Conservation (phyloP, 2,113 vertebrate species). For the Eolophus roseicapilla region DNA sequence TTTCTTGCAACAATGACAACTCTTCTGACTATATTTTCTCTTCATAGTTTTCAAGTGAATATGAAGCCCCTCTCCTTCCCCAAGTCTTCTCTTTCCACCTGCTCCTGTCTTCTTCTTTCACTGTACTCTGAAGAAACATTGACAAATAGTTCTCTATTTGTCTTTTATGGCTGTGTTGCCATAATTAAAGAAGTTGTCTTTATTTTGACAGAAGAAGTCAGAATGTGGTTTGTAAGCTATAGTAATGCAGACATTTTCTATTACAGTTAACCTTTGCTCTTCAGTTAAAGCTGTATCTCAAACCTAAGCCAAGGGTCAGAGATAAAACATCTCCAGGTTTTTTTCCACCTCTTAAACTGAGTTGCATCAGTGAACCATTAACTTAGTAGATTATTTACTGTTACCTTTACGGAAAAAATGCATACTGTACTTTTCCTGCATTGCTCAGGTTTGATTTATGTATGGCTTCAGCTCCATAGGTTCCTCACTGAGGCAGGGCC, state of each 20-base stretch:
- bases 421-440: slow-evolving; percentile 28
- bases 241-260: slow-evolving; percentile 8
- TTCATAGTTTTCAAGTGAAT: background rate
- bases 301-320: slow-evolving; percentile 57
- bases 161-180: background rate
- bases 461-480: background rate
- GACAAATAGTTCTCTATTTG: background rate
- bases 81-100: background rate
- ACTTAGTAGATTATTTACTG: slow-evolving; percentile 58
- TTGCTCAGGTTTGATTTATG: background rate
- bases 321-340: slow-evolving; percentile 42
- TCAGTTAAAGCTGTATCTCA: slow-evolving; percentile 59
- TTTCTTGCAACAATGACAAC: background rate
- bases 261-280: slow-evolving; percentile 66
- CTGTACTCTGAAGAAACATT: background rate
- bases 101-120: background rate
- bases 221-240: background rate
- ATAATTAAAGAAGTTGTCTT: background rate
- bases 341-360: slow-evolving; percentile 24
- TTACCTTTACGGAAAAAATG: slow-evolving; percentile 41
- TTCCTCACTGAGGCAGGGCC: background rate
- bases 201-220: background rate
- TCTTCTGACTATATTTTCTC: background rate
- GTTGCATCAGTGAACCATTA: slow-evolving; percentile 62
- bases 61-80: background rate